Evolutionary conservation across 2,888 invertebrate species (phyloP), one percentile per base, ranked within the genome.

Genomic region (Dicranocentrus wangi): DNA sequence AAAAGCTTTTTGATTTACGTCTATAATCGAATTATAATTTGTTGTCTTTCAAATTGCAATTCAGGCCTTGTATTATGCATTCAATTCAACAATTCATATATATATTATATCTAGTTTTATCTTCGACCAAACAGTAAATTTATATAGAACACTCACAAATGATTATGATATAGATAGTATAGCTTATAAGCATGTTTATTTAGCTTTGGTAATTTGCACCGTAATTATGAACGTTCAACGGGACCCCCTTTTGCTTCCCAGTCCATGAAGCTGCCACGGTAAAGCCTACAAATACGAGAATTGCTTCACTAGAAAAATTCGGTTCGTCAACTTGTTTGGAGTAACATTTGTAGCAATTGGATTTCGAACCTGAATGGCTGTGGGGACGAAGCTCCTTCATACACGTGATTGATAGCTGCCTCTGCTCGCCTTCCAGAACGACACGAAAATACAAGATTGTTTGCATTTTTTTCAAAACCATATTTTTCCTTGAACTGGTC

Each of bases 221-320:
- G 23, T 47, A n/a, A 69, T 42, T 19, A 27, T 68, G 25, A 68
- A 7, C 53, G 70, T 17, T 82, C 82, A 58, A 86, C 68, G n/a
- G 82, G 78, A 8, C 87, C 87, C 10, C 85, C 85, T 53, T 86
- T 86, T 1, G 71, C 84, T 42, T 77, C 82, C 87, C 87, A 87
- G 13, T 87, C 87, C 65, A 83, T 71, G 76, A 87, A 87, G 51
- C 85, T 86, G n/a, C 87, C 87, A 19, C 78, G 75, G 53, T 87
- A 87, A 19, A 87, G 39, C 71, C 87, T 86, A 32, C n/a, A n/a
- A n/a, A n/a, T n/a, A n/a, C n/a, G n/a, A 55, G 8, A 69, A 66
- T n/a, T 23, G 39, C 43, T 68, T 51, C 7, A 51, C 10, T 5
- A n/a, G n/a, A 51, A 13, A 5, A 7, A 51, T 51, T 51, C 10